A percentile compares a stretch with the other conserved stretches of the same genome.
phyloP scores from a whole-genome alignment of 2,797 vertebrate genomes.

The Perdix hodgsoniae region DNA sequence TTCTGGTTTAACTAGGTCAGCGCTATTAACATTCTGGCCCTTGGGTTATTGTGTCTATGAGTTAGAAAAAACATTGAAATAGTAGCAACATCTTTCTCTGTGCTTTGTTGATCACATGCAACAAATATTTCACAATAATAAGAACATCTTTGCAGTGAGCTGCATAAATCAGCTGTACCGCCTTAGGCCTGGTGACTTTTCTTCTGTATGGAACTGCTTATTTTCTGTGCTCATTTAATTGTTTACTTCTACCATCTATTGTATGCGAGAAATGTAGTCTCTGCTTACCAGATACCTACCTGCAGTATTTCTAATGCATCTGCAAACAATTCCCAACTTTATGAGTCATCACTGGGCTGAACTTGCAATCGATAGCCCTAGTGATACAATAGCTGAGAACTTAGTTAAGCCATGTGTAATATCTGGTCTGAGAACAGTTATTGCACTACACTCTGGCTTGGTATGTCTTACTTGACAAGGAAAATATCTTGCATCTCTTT shows the following conservation, averaged over 20 bases:
- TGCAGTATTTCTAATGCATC: background rate
- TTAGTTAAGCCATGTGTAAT: background rate
- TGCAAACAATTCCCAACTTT: background rate
- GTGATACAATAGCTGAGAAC: background rate
- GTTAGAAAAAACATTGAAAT: conserved; percentile 20
- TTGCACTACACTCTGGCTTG: background rate
- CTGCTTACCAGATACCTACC: background rate
- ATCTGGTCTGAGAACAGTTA: background rate
- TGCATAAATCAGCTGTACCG: background rate
- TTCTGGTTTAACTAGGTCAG: background rate
- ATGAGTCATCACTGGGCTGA: background rate
- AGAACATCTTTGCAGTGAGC: background rate
- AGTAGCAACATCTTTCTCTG: conserved; percentile 36
- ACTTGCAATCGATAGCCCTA: background rate
- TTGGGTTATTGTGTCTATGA: conserved; percentile 41
- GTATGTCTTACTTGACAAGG: background rate
- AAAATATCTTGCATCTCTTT: background rate
- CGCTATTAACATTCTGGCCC: conserved; percentile 1
- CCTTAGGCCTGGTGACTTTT: background rate
- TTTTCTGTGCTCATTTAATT: background rate
- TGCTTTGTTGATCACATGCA: background rate
- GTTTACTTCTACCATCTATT: background rate
- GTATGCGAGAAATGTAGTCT: background rate
- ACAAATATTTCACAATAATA: conserved; percentile 41
- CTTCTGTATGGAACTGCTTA: background rate